These are phyloP conservation scores for Cynoglossus semilaevis DNA, from an alignment of 2,113 vertebrate genomes.

Conservation along the genomic window DNA sequence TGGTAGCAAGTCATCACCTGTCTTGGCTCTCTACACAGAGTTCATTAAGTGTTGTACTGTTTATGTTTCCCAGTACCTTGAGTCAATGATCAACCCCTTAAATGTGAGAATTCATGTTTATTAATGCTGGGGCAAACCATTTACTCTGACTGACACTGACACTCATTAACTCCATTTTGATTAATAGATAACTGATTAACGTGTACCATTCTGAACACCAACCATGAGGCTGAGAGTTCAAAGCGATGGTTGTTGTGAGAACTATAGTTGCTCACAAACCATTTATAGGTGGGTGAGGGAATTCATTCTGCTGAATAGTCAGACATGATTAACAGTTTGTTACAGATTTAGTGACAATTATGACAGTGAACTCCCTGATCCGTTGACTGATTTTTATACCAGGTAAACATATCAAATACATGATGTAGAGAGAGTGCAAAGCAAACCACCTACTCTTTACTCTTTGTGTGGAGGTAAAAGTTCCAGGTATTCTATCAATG, in stretches of 20 bases:
- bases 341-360: too few species aligned
- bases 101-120: conserved; percentile 56
- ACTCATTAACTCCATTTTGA: conserved; percentile 61
- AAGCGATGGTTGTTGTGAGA: conserved; percentile 5
- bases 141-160: conserved; percentile 49
- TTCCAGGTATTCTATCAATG: too few species aligned
- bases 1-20: conserved; percentile 7
- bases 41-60: conserved; percentile 5
- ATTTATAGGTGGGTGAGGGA: too few species aligned
- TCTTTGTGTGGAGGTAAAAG: too few species aligned
- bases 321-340: too few species aligned
- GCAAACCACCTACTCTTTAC: too few species aligned
- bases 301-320: too few species aligned
- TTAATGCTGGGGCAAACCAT: conserved; percentile 44
- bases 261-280: conserved; percentile 38
- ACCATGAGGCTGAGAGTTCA: conserved; percentile 21
- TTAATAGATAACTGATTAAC: conserved; percentile 66
- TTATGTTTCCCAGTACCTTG: conserved; percentile 1
- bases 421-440: too few species aligned
- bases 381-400: too few species aligned
- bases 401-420: too few species aligned
- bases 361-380: too few species aligned
- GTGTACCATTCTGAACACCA: conserved; percentile 39
- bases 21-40: conserved; percentile 4
- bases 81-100: conserved; percentile 43